Base-by-base conservation (phyloP, 2,888 invertebrate genomes). In the Ellobium chinense region DNA sequence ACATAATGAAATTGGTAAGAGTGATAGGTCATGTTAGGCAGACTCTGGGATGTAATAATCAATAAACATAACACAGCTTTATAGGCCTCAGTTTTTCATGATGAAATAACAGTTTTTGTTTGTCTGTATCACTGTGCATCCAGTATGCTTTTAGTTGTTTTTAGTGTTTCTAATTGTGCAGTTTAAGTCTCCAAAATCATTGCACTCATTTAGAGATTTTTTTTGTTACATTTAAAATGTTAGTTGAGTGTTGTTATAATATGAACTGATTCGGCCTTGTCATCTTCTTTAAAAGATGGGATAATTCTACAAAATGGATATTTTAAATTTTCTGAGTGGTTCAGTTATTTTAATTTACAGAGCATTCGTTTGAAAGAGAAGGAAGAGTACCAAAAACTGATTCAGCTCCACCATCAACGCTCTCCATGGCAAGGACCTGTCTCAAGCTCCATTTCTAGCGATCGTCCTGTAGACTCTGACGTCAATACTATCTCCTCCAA, bases 301-400 rank as follows among this genome's bases (percentile, higher is more conserved):
- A n/a, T n/a, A n/a, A n/a, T n/a, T n/a, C n/a, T n/a, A n/a, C n/a
- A n/a, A n/a, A n/a, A n/a, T n/a, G n/a, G n/a, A n/a, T n/a, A n/a
- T n/a, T n/a, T n/a, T n/a, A n/a, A n/a, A n/a, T n/a, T n/a, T n/a
- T n/a, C n/a, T n/a, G n/a, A n/a, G n/a, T n/a, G n/a, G n/a, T n/a
- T n/a, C n/a, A n/a, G n/a, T n/a, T n/a, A n/a, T 46, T 46, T 12
- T 46, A 18, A 12, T 3, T 83, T 84, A 18, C 85, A 91, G 90
- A 87, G 87, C 83, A 82, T 89, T 12, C 84, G 88, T 37, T 78
- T 90, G 37, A 88, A 88, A 63, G 90, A 91, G 65, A 89, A 86
- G 81, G 87, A 87, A 24, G 82, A 87, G 24, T 91, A 90, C 76
- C 82, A 87, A 46, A 85, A 87, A 78, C 81, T 91, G 29, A 81